Conservation (phyloP, 2,888 invertebrate genomes). For the Amorpha juglandis region DNA sequence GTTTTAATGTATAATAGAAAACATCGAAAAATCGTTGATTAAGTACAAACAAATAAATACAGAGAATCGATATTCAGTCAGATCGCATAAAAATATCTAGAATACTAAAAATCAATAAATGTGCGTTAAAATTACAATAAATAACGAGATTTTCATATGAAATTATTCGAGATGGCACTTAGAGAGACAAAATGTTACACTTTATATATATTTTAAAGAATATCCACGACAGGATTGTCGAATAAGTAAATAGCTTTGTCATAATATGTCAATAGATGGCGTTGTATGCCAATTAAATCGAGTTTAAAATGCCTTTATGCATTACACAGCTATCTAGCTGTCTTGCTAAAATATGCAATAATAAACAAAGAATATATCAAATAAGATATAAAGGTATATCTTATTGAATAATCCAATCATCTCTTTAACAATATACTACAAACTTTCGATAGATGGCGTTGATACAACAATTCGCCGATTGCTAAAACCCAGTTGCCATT, state of each 20-base stretch:
- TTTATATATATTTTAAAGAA: slow-evolving; percentile 5
- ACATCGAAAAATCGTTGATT: slow-evolving; percentile 61
- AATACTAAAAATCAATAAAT: slow-evolving; percentile 42
- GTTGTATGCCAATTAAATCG: too few species aligned
- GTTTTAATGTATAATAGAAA: slow-evolving; percentile 53
- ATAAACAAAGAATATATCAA: slow-evolving; percentile 33
- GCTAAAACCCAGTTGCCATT: too few species aligned
- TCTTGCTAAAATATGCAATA: slow-evolving; percentile 6
- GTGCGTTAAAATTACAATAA: slow-evolving; percentile 30
- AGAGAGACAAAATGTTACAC: slow-evolving; percentile 18
- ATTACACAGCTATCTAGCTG: neutral
- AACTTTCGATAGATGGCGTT: slow-evolving; percentile 22
- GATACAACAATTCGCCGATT: neutral
- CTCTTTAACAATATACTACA: slow-evolving; percentile 8
- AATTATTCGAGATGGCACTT: slow-evolving; percentile 39
- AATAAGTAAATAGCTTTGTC: neutral
- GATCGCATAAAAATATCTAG: slow-evolving; percentile 53
- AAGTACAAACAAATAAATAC: slow-evolving; percentile 76
- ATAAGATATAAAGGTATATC: slow-evolving; percentile 41
- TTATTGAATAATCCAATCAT: slow-evolving; percentile 37
- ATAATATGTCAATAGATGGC: neutral
- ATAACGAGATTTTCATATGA: slow-evolving; percentile 27
- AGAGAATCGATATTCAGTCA: slow-evolving; percentile 69
- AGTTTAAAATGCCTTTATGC: neutral
- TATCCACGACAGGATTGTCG: slow-evolving; percentile 19